Evolutionary conservation across 1,140 invertebrate genomes (phyloP).

Genomic region (Plutomurus gul): DNA sequence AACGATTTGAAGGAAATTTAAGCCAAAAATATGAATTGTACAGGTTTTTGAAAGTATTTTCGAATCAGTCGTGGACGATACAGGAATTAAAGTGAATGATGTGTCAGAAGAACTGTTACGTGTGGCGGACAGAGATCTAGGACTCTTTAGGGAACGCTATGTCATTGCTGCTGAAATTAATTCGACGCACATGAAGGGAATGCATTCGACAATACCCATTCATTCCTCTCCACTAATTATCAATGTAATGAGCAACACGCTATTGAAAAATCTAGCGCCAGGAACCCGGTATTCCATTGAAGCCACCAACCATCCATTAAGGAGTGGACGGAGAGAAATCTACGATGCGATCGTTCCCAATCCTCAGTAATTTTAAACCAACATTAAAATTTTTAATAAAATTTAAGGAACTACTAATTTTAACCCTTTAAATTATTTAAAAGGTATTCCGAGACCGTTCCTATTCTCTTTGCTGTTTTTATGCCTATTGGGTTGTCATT

Average conservation of each 20-base stretch:
- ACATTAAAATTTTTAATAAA: no score
- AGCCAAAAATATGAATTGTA: not conserved
- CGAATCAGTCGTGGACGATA: not conserved
- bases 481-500: conserved; percentile 60
- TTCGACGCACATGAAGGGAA: not conserved
- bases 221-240: conserved; percentile 70
- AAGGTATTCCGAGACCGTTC: conserved; percentile 23
- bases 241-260: conserved; percentile 63
- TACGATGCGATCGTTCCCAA: conserved; percentile 37
- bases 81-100: not conserved
- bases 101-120: not conserved
- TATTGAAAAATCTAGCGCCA: conserved; percentile 58
- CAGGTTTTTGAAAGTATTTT: not conserved
- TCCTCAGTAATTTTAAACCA: no score
- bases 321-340: conserved; percentile 52
- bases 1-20: not conserved
- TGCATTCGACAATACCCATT: conserved; percentile 64
- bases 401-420: no score
- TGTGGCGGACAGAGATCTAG: not conserved
- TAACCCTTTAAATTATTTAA: no score
- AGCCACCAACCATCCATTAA: conserved; percentile 69
- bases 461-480: conserved; percentile 54
- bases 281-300: conserved; percentile 63
- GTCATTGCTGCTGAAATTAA: conserved; percentile 41
- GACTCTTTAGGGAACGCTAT: conserved; percentile 31